Evolutionary conservation across 2,113 vertebrate species (phyloP).

Genomic region (Brachypodius melanocephalos): DNA sequence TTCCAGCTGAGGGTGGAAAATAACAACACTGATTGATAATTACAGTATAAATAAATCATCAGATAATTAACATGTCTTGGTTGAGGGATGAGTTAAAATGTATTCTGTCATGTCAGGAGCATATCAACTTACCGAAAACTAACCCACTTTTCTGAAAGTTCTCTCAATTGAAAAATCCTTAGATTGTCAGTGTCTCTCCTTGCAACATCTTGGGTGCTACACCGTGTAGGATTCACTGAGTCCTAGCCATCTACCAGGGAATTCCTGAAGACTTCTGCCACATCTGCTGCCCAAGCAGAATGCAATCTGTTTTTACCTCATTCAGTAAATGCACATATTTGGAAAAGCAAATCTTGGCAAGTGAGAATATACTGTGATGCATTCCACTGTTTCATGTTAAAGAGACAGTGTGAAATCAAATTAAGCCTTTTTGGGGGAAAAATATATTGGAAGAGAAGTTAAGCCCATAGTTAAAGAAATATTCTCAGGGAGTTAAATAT

Average conservation of each 20-base stretch:
- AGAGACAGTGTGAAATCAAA: slow-evolving; percentile 35
- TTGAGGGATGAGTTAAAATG: not conserved
- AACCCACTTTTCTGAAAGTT: not conserved
- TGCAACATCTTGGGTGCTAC: not conserved
- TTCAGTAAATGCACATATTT: not conserved
- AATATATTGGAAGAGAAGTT: slow-evolving; percentile 1
- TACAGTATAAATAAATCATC: not conserved
- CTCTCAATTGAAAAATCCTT: not conserved
- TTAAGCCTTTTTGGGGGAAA: not conserved
- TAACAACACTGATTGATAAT: not conserved
- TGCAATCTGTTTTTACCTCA: not conserved
- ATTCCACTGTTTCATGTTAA: slow-evolving; percentile 24
- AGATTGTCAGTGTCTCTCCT: not conserved
- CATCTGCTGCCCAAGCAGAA: not conserved
- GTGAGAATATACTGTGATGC: not conserved
- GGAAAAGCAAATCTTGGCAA: not conserved
- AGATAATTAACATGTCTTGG: slow-evolving; percentile 13
- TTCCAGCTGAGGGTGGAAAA: not conserved
- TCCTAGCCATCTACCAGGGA: not conserved
- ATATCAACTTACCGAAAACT: not conserved
- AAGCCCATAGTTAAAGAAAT: slow-evolving; percentile 3
- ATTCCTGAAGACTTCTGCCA: not conserved
- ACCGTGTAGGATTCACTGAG: not conserved
- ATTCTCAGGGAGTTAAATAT: slow-evolving; percentile 35
- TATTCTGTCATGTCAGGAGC: not conserved